A percentile compares a stretch with the other conserved stretches of the same genome.
These are phyloP conservation scores for Nephrocerus scutellatus DNA, from an alignment of 2,888 invertebrate genomes.

Conservation along the genomic window DNA sequence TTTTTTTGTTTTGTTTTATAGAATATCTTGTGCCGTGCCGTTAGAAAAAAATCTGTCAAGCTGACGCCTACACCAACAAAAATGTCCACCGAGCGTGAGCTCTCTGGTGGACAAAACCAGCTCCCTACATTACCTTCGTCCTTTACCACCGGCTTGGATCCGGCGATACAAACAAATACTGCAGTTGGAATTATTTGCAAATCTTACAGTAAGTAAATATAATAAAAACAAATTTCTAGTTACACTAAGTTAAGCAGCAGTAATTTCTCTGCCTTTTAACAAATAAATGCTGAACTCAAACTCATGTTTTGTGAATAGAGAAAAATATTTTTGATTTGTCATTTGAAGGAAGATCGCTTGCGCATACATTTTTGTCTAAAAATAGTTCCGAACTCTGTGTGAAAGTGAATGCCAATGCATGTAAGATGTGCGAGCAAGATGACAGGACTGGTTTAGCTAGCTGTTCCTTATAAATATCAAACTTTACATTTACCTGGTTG, in stretches of 20 bases:
- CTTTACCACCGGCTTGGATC: slow-evolving; percentile 49
- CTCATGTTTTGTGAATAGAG: too few relatives aligned
- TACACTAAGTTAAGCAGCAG: too few relatives aligned
- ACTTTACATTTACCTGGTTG: slow-evolving; percentile 50
- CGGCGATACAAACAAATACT: slow-evolving; percentile 48
- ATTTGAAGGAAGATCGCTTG: too few relatives aligned
- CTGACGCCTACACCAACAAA: slow-evolving; percentile 46
- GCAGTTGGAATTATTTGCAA: slow-evolving; percentile 53
- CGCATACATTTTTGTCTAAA: too few relatives aligned
- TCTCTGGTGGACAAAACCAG: slow-evolving; percentile 50
- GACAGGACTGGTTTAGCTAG: not conserved
- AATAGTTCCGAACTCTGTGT: too few relatives aligned
- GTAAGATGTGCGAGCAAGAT: not conserved
- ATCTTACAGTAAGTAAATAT: slow-evolving; percentile 50
- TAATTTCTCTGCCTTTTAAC: too few relatives aligned
- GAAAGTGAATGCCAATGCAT: too few relatives aligned
- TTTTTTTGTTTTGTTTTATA: slow-evolving; percentile 13
- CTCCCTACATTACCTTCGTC: slow-evolving; percentile 49
- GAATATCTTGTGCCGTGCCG: slow-evolving; percentile 4
- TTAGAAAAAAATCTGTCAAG: slow-evolving; percentile 31
- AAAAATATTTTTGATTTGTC: not conserved
- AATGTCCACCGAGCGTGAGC: slow-evolving; percentile 56
- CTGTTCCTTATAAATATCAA: not conserved
- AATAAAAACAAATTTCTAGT: too few relatives aligned
- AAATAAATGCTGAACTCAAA: too few relatives aligned